Base-by-base conservation (phyloP, 2,888 invertebrate species). In the Venustoraphidia nigricollis region DNA sequence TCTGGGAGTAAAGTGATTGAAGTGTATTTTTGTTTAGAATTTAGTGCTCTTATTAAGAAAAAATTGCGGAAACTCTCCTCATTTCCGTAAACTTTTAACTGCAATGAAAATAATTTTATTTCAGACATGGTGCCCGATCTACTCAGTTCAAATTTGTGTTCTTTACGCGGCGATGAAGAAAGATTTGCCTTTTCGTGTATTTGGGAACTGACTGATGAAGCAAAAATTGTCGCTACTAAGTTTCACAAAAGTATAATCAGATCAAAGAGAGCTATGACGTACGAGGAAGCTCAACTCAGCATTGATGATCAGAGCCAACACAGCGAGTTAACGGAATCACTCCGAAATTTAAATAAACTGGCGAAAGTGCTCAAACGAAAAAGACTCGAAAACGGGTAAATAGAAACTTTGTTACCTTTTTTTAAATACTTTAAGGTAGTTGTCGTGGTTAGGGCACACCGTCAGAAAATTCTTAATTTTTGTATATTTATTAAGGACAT, bases 121-220 rank as follows among this genome's bases (percentile, higher is more conserved):
- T 27, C 27, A 27, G 27, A 47, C 38, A 47, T 47, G 63, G 63
- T 73, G 64, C 68, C 77, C 65, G 93, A 89, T 56, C 67, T 96
- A 45, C 74, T 98, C 1, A 95, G 95, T 66, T 91, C 93, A 0
- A 96, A 98, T 68, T 67, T 98, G 44, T 98, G 97, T 66, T 98
- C 98, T 0, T 68, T 98, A 48, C 78, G 92, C 42, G 92, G 89
- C 1, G 81, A 83, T 13, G 93, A 87, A 55, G 93, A 93, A 60
- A 74, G 94, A 52, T 82, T 97, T 60, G 95, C 97, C 0, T 98
- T 98, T 64, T 94, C 96, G 1, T 92, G 91, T 53, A 71, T 98
- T 44, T 98, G 97, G 97, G 88, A 91, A 66, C 73, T 98, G 61
- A 87, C 88, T 51, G 71, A 78, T 9, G 73, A 89, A 41, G 89